These are phyloP conservation scores for Keiferia lycopersicella DNA, from an alignment of 2,888 invertebrate genomes.

Conservation along the genomic window DNA sequence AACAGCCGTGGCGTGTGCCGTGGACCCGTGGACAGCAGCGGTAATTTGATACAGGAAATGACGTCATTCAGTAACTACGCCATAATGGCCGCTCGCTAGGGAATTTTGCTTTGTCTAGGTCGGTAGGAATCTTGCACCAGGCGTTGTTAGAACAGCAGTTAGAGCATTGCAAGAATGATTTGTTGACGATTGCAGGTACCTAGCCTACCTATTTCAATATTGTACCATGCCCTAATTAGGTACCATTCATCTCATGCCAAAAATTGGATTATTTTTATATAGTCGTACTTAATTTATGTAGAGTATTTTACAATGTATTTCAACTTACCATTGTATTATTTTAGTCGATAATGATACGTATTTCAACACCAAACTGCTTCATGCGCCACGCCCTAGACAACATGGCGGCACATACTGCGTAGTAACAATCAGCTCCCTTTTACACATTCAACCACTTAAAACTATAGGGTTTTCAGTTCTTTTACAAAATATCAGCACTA, in stretches of 20 bases:
- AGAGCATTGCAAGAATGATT: no score
- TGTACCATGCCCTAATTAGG: no score
- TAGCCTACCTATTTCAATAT: no score
- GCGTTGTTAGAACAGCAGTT: no score
- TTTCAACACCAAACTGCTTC: slow-evolving; percentile 47
- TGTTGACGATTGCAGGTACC: no score
- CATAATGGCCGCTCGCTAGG: background rate
- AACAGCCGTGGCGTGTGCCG: no score
- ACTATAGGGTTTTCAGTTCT: slow-evolving; percentile 41
- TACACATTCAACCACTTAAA: slow-evolving; percentile 48
- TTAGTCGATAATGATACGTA: slow-evolving; percentile 48
- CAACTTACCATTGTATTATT: slow-evolving; percentile 67
- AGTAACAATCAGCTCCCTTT: slow-evolving; percentile 36
- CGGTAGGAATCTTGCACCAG: no score
- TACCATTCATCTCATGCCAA: background rate
- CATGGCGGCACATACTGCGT: slow-evolving; percentile 58
- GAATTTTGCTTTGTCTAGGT: no score
- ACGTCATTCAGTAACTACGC: slow-evolving; percentile 1
- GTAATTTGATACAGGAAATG: background rate
- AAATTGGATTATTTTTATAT: background rate
- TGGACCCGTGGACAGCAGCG: no score
- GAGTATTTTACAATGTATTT: slow-evolving; percentile 19
- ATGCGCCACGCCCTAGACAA: slow-evolving; percentile 68
- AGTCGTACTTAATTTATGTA: background rate
- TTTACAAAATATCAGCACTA: slow-evolving; percentile 39